phyloP scores from a whole-genome alignment of 2,113 vertebrate species.

The Chionodraco myersi region DNA sequence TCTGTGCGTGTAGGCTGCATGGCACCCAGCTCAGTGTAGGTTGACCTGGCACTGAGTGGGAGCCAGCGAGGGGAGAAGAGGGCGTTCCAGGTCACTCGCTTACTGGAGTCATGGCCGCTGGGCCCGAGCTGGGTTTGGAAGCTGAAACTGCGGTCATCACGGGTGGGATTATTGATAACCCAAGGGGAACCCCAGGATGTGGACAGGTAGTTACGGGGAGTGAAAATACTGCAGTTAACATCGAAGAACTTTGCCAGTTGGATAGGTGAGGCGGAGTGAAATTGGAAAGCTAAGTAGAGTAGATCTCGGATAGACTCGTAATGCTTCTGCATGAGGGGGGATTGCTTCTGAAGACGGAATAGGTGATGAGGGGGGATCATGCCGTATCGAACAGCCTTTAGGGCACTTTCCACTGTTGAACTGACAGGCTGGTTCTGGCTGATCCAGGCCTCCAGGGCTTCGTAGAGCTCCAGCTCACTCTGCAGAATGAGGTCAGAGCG shows the following conservation, averaged over 20 bases:
- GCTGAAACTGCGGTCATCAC: conserved; percentile 96
- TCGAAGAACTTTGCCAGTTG: conserved; percentile 96
- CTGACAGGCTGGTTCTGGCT: conserved; percentile 84
- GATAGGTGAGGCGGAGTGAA: conserved; percentile 93
- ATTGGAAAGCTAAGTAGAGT: conserved; percentile 96
- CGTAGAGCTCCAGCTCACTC: conserved; percentile 93
- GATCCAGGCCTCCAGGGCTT: conserved; percentile 92
- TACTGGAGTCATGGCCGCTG: conserved; percentile 90
- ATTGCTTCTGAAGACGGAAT: conserved; percentile 93
- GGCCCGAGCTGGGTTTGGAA: conserved; percentile 97
- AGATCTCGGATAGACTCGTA: conserved; percentile 88
- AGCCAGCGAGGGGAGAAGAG: conserved; percentile 97
- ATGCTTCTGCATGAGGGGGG: conserved; percentile 86
- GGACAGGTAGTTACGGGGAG: conserved; percentile 95
- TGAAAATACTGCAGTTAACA: conserved; percentile 95
- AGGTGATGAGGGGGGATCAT: conserved; percentile 95
- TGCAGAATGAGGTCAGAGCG: conserved; percentile 95
- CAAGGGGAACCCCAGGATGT: conserved; percentile 93
- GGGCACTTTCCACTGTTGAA: conserved; percentile 83
- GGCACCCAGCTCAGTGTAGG: conserved; percentile 87
- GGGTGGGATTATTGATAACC: conserved; percentile 95
- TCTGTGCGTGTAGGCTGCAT: conserved; percentile 89
- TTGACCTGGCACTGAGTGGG: conserved; percentile 89
- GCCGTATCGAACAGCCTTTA: conserved; percentile 91
- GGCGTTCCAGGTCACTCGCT: conserved; percentile 94